phyloP scores from a whole-genome alignment of 2,888 invertebrate species.

The Hetaerina titia region DNA sequence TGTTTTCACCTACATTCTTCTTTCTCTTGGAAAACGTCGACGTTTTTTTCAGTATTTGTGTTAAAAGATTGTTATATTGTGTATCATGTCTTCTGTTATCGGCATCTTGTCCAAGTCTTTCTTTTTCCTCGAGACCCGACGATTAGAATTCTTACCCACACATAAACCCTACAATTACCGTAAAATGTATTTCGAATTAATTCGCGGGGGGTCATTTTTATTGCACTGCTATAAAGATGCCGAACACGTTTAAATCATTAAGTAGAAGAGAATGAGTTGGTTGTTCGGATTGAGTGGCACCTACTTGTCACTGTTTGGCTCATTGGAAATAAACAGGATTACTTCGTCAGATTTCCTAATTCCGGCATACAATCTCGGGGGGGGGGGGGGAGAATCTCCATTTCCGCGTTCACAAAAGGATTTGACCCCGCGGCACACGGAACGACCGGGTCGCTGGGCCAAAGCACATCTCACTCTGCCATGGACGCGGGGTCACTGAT shows the following conservation, averaged over 20 bases:
- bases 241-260: background rate
- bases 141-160: too few species aligned
- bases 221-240: background rate
- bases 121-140: too few species aligned
- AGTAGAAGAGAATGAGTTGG: background rate
- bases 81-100: too few species aligned
- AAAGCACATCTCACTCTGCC: background rate
- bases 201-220: background rate
- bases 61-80: too few species aligned
- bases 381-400: background rate
- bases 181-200: too few species aligned
- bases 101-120: too few species aligned
- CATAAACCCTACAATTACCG: too few species aligned
- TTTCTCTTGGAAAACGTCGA: too few species aligned
- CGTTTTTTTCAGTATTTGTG: too few species aligned
- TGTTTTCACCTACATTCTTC: too few species aligned
- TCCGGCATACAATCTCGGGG: background rate
- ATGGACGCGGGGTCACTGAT: background rate
- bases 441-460: background rate
- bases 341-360: background rate
- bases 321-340: background rate
- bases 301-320: background rate
- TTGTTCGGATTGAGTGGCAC: background rate
- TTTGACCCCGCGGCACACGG: background rate
- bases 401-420: slow-evolving; percentile 8